These are phyloP conservation scores for Apis mellifera DNA, from an alignment of 1,140 invertebrate species.

Conservation along the genomic window Amel_HAv3.1 CM009934.2:3937001-3937500, in stretches of 20 bases:
- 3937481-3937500: conserved; percentile 50
- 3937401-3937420: background rate
- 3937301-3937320: no score
- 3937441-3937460: conserved; percentile 38
- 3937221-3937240: no score
- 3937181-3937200: background rate
- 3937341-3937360: no score
- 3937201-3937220: no score
- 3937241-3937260: no score
- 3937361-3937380: no score
- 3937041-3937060: conserved; percentile 48
- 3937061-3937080: conserved; percentile 26
- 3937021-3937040: conserved; percentile 34
- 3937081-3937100: conserved; percentile 69
- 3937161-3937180: conserved; percentile 71
- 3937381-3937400: background rate
- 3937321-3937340: no score
- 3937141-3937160: conserved; percentile 67
- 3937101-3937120: conserved; percentile 72
- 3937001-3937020: conserved; percentile 15
- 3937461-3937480: conserved; percentile 37
- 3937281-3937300: no score
- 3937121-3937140: conserved; percentile 75
- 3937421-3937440: background rate
- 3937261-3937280: no score